Evolutionary conservation across 2,888 invertebrate species (phyloP).

Genomic region (Azorinus chamasolen): DNA sequence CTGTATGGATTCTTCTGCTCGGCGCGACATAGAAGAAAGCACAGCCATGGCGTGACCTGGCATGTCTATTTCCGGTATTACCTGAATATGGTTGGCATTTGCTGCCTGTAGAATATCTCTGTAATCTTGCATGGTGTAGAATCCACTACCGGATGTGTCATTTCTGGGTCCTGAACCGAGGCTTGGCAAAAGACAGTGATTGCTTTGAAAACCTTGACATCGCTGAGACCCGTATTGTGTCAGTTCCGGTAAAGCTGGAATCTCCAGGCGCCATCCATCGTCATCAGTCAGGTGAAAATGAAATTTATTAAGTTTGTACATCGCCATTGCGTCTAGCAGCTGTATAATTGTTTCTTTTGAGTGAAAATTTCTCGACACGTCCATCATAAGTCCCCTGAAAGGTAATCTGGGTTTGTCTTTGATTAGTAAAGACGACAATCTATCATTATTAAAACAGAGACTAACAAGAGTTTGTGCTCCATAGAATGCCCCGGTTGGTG

Average conservation of each 20-base stretch:
- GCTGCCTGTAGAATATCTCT: conserved; percentile 74
- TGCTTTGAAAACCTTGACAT: conserved; percentile 64
- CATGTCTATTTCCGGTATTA: conserved; percentile 83
- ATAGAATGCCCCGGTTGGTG: conserved; percentile 76
- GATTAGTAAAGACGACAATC: conserved; percentile 32
- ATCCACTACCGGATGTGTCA: conserved; percentile 67
- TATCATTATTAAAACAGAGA: conserved; percentile 19
- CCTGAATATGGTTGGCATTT: conserved; percentile 68
- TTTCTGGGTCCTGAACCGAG: conserved; percentile 74
- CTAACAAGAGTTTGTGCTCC: conserved; percentile 73
- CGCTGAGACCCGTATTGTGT: conserved; percentile 71
- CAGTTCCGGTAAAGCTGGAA: conserved; percentile 82
- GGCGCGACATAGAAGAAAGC: conserved; percentile 28
- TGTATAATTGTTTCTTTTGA: conserved; percentile 70
- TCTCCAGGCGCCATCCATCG: conserved; percentile 85
- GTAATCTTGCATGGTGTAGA: conserved; percentile 72
- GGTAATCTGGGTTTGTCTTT: conserved; percentile 70
- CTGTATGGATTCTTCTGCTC: conserved; percentile 13
- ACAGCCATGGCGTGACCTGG: conserved; percentile 76
- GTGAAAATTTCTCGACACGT: conserved; percentile 80
- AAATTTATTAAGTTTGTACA: conserved; percentile 84
- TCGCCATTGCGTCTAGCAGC: conserved; percentile 81
- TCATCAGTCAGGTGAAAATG: conserved; percentile 85
- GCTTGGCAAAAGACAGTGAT: conserved; percentile 69
- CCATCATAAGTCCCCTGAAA: conserved; percentile 75